These are phyloP conservation scores for Enteromius trimaculatus DNA, from an alignment of 2,797 vertebrate species.

Conservation along the genomic window DNA sequence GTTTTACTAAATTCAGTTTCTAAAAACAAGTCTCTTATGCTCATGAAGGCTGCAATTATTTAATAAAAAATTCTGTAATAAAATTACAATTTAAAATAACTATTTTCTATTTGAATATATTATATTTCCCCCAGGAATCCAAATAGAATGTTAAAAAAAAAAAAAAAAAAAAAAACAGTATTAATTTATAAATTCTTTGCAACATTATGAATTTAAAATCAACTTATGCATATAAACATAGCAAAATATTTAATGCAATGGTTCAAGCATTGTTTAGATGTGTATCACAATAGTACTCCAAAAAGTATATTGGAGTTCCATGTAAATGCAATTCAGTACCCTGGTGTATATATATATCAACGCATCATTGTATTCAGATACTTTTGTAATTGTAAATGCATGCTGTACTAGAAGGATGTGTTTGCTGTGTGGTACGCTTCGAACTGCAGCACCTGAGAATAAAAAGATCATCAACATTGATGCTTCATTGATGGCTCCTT, in stretches of 20 bases:
- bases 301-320: background rate
- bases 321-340: background rate
- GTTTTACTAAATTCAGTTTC: too few species aligned
- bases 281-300: background rate
- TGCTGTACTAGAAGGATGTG: background rate
- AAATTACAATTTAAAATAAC: background rate
- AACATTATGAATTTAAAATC: background rate
- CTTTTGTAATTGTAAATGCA: background rate
- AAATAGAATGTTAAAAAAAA: too few species aligned
- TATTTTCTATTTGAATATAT: background rate
- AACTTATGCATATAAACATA: background rate
- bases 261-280: background rate
- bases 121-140: too few species aligned
- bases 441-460: slow-evolving; percentile 19
- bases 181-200: too few species aligned
- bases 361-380: background rate
- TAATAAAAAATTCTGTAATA: background rate
- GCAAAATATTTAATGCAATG: background rate
- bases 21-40: background rate
- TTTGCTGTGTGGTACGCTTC: background rate
- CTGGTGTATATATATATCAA: background rate
- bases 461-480: slow-evolving; percentile 5
- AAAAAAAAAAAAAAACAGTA: too few species aligned
- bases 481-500: background rate
- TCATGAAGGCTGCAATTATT: background rate